Base-by-base conservation (phyloP, 2,113 vertebrate genomes). In the Propithecus coquereli region DNA sequence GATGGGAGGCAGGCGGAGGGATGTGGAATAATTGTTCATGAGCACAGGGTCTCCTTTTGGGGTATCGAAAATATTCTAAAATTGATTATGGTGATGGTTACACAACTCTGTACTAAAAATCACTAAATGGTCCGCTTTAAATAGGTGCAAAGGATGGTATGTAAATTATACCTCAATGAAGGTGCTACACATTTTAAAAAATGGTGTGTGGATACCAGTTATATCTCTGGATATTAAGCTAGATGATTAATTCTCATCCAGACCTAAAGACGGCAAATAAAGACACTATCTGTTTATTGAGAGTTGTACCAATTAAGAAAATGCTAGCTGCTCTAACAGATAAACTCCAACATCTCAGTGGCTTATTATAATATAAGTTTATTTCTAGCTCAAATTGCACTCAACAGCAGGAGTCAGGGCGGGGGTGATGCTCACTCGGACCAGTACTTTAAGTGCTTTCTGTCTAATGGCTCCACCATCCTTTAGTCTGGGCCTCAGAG, bases 331-430 rank as follows among this genome's bases (percentile, higher is more conserved):
- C 59, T 85, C 68, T 84, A 88, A 83, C 9, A 81, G 30, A 68
- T n/a, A 90, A 90, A 93, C 27, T 25, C 40, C 83, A 32, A 91
- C 91, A 91, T 88, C 52, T 89, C 45, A 59, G 22, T 63, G 52
- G 40, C 14, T 84, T 91, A 70, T 54, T 25, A 22, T 18, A 73
- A 90, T 23, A 20, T 16, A 74, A 90, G 37, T 65, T 84, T 91
- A 94, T 71, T 90, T 70, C 79, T 76, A 96, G n/a, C 25, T 76
- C 43, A 96, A 80, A 82, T 37, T 91, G 6, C 43, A 94, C 2
- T 40, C 43, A 84, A 50, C 13, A 89, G 47, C 5, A 79, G 43
- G 43, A 80, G 32, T 30, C 54, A 1, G 25, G 5, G 9, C 2
- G 5, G 45, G 50, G 6, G 40, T 45, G 32, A 37, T 34, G 77